Conservation (phyloP, 2,797 vertebrate genomes). For the Acrossocheilus wenchowensis region DNA sequence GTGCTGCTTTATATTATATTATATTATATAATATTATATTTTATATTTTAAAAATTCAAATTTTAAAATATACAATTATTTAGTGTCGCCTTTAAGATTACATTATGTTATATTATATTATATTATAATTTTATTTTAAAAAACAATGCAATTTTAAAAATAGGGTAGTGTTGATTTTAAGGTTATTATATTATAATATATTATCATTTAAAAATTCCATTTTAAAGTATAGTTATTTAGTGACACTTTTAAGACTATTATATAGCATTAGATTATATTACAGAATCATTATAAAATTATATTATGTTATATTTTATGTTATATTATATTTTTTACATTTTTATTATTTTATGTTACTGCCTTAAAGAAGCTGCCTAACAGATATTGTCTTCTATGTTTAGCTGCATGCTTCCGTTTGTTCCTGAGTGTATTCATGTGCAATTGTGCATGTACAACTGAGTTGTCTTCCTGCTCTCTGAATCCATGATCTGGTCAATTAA, state of each 20-base stretch:
- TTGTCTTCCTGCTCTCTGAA: conserved; percentile 20
- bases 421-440: conserved; percentile 26
- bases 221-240: neutral
- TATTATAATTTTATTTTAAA: neutral
- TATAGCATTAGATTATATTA: neutral
- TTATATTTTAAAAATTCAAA: neutral
- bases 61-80: neutral
- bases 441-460: conserved; percentile 26
- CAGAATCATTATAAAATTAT: neutral
- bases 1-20: neutral
- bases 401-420: conserved; percentile 10
- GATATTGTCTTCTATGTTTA: neutral
- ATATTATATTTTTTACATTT: neutral
- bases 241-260: neutral
- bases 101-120: neutral
- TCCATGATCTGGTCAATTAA: conserved; percentile 42
- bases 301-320: neutral
- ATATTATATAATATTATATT: neutral
- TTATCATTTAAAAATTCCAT: neutral
- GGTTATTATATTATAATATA: neutral
- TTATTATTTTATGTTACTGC: neutral
- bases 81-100: neutral
- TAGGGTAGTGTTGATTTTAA: too few relatives aligned
- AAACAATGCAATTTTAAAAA: too few relatives aligned
- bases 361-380: neutral